Evolutionary conservation across 2,797 vertebrate species (phyloP).

Genomic region (Falco columbarius): DNA sequence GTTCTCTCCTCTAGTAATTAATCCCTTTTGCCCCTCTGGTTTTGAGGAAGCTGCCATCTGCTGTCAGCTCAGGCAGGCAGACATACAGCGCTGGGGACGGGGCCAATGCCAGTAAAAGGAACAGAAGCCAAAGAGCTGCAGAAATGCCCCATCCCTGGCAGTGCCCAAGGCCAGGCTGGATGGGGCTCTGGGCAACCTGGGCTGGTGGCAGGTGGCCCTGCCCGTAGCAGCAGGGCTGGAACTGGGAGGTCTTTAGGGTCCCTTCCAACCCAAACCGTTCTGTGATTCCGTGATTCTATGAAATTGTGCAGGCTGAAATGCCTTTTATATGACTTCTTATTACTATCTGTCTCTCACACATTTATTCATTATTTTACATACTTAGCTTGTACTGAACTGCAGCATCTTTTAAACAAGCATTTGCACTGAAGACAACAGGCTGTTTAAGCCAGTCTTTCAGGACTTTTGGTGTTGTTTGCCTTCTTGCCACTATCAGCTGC

Average conservation of each 20-base stretch:
- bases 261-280: too few relatives aligned
- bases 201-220: too few relatives aligned
- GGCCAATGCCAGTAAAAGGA: not conserved
- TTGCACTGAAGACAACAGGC: not conserved
- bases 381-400: not conserved
- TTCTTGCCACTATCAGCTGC: not conserved
- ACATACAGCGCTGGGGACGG: not conserved
- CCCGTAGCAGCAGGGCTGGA: too few relatives aligned
- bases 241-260: too few relatives aligned
- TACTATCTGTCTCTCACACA: not conserved
- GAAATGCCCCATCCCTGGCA: not conserved
- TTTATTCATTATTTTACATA: not conserved
- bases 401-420: not conserved
- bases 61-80: not conserved
- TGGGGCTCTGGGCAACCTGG: too few relatives aligned
- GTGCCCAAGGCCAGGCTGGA: too few relatives aligned
- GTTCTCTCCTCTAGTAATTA: not conserved
- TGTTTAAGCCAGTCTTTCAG: not conserved
- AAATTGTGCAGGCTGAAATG: not conserved
- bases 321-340: not conserved
- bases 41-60: constrained; percentile 56
- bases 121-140: not conserved
- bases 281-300: too few relatives aligned
- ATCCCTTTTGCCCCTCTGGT: not conserved
- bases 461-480: not conserved